These are phyloP conservation scores for Syrmaticus mikado DNA, from an alignment of 2,113 vertebrate species.

Conservation along the genomic window DNA sequence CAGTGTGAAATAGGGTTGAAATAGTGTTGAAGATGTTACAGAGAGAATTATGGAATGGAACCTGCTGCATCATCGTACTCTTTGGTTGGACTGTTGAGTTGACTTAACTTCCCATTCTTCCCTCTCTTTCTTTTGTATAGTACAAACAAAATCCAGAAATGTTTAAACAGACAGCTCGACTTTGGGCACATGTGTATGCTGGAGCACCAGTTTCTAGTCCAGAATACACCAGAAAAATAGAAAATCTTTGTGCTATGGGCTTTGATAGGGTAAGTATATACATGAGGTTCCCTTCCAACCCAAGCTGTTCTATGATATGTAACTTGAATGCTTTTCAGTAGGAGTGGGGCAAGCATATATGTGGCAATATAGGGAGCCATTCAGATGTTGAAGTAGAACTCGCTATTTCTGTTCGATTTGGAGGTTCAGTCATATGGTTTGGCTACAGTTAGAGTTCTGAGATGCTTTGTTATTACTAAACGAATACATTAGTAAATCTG, in stretches of 20 bases:
- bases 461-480: accelerated
- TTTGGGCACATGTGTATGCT: slow-evolving; percentile 97
- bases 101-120: slow-evolving; percentile 17
- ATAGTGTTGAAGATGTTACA: neutral
- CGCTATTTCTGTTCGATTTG: accelerated
- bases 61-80: neutral
- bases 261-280: slow-evolving; percentile 94
- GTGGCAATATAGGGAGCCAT: neutral
- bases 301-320: neutral
- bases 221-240: slow-evolving; percentile 98
- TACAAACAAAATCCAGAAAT: slow-evolving; percentile 99
- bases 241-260: slow-evolving; percentile 99
- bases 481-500: neutral
- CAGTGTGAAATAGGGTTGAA: neutral
- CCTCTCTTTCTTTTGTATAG: slow-evolving; percentile 73
- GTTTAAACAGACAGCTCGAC: slow-evolving; percentile 98
- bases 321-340: neutral
- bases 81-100: neutral
- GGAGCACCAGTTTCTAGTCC: slow-evolving; percentile 94
- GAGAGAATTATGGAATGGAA: neutral
- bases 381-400: neutral
- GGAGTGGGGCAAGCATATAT: neutral
- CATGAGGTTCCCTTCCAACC: too few species aligned
- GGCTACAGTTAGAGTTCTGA: neutral
- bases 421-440: neutral